A percentile compares a stretch with the other conserved stretches of the same genome.
Evolutionary conservation across 1,140 invertebrate genomes (phyloP).

Genomic region (Melanaphis sacchari): DNA sequence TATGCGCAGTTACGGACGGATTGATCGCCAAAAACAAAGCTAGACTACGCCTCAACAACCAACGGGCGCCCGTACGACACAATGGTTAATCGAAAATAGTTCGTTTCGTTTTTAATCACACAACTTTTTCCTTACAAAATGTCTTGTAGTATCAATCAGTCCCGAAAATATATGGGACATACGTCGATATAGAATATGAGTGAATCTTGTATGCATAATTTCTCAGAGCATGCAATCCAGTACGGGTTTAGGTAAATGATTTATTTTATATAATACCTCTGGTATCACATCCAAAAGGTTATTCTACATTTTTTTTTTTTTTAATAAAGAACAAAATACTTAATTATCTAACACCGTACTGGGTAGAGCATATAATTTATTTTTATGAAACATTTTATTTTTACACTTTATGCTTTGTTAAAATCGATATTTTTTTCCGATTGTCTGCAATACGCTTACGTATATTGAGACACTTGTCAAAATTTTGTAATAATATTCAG

Average conservation of each 20-base stretch:
- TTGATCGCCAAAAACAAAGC: conserved; percentile 26
- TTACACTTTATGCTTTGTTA: background rate
- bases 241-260: no score
- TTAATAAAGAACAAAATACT: background rate
- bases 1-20: background rate
- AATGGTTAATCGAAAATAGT: background rate
- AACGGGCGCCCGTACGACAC: background rate
- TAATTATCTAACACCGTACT: background rate
- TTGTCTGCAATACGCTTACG: background rate
- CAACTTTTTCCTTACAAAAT: background rate
- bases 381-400: background rate
- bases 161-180: background rate
- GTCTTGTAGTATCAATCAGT: background rate
- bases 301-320: background rate
- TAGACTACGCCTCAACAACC: background rate
- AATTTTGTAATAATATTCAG: background rate
- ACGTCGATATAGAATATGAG: background rate
- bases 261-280: no score
- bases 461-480: background rate
- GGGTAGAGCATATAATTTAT: background rate
- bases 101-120: background rate
- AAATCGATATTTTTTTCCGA: background rate
- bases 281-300: background rate
- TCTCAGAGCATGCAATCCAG: no score
- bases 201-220: background rate